phyloP scores from a whole-genome alignment of 2,797 vertebrate species.

The Parambassis ranga region DNA sequence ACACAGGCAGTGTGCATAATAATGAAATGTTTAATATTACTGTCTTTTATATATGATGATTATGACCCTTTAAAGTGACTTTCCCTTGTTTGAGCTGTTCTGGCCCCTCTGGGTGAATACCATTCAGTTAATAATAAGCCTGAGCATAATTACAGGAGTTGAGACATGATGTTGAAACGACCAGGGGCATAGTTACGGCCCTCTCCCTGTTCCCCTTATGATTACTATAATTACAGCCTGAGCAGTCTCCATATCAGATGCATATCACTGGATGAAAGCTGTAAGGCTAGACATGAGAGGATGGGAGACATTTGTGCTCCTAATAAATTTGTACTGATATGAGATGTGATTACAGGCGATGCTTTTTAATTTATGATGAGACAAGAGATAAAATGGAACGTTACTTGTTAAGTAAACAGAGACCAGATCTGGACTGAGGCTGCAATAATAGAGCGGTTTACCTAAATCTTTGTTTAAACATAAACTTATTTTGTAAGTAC shows the following conservation, averaged over 20 bases:
- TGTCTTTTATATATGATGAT: neutral
- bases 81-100: constrained; percentile 1
- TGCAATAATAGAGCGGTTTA: neutral
- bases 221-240: constrained; percentile 62
- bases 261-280: constrained; percentile 40
- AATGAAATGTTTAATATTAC: neutral
- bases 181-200: constrained; percentile 37
- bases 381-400: too few relatives aligned
- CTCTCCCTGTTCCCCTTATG: constrained; percentile 32
- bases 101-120: constrained; percentile 16
- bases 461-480: too few relatives aligned
- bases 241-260: constrained; percentile 24
- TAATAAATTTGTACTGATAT: constrained; percentile 29
- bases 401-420: constrained; percentile 16
- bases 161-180: constrained; percentile 56
- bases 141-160: constrained; percentile 56
- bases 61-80: constrained; percentile 12
- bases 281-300: constrained; percentile 31
- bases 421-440: neutral
- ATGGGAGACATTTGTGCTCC: constrained; percentile 35
- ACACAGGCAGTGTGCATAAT: neutral
- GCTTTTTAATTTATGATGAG: constrained; percentile 40
- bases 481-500: too few relatives aligned
- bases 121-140: constrained; percentile 48
- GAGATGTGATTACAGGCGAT: constrained; percentile 23